Percentiles rank a stretch among this genome's conserved stretches.
phyloP scores from a whole-genome alignment of 2,113 vertebrate species.

The Mus spicilegus region DNA sequence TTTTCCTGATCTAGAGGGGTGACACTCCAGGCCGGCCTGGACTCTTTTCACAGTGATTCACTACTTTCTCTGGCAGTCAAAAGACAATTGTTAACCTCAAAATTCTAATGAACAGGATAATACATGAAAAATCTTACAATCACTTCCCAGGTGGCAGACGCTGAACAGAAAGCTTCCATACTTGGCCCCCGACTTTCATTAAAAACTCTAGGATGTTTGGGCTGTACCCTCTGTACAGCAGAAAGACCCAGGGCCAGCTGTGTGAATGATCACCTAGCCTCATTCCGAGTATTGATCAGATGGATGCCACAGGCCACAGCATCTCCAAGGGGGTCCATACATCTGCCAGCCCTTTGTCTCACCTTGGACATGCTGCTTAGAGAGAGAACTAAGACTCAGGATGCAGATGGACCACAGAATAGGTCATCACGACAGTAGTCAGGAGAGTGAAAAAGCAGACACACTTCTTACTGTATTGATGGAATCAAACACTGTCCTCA shows the following conservation, averaged over 20 bases:
- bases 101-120: not conserved
- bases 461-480: not conserved
- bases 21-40: not conserved
- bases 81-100: not conserved
- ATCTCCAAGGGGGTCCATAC: not conserved
- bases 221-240: not conserved
- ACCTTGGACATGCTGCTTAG: not conserved
- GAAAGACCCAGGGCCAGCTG: not conserved
- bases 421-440: not conserved
- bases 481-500: not conserved
- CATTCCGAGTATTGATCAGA: too few relatives aligned
- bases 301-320: not conserved
- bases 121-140: not conserved
- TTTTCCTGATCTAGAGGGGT: not conserved
- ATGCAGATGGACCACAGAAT: not conserved
- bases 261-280: not conserved
- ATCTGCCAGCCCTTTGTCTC: not conserved
- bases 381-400: not conserved
- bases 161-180: not conserved
- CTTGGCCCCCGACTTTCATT: not conserved
- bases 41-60: not conserved
- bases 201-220: not conserved
- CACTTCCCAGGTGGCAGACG: not conserved
- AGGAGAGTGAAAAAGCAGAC: not conserved
- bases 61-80: not conserved